Conservation (phyloP, 2,113 vertebrate genomes). For the Rattus norvegicus region GRCr8 NC_086020.1:62585501-62586000, state of each 20-base stretch:
- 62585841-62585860: background rate
- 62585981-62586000: background rate
- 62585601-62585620: background rate
- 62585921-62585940: background rate
- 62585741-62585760: background rate
- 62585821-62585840: conserved; percentile 20
- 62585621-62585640: background rate
- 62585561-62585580: background rate
- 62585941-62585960: background rate
- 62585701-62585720: background rate
- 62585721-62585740: background rate
- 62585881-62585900: conserved; percentile 28
- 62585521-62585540: background rate
- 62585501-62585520: background rate
- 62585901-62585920: background rate
- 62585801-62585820: conserved; percentile 2
- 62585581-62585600: background rate
- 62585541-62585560: background rate
- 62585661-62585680: background rate
- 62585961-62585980: background rate
- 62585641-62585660: background rate
- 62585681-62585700: background rate
- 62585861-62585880: background rate
- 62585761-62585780: background rate
- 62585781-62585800: conserved; percentile 36